Evolutionary conservation across 2,113 vertebrate species (phyloP).

Genomic region (Oreotrochilus melanogaster): DNA sequence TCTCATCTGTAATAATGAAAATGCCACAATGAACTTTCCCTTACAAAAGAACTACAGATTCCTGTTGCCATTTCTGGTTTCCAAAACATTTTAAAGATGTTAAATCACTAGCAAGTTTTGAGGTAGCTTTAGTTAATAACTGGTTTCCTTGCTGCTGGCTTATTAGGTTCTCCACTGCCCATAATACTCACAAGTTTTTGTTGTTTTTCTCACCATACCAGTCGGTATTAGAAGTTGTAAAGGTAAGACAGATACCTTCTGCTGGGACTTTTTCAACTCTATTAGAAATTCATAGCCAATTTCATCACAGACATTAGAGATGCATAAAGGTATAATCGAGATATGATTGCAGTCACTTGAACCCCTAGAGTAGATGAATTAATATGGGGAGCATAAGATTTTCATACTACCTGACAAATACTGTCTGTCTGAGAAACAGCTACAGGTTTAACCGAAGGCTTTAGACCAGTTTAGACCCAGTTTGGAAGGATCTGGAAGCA

Average conservation of each 20-base stretch:
- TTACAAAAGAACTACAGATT: not conserved
- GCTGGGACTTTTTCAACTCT: not conserved
- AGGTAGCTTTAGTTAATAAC: not conserved
- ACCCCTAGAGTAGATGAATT: not conserved
- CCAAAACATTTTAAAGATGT: not conserved
- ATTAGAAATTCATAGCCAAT: not conserved
- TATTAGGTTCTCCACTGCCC: not conserved
- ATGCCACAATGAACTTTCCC: not conserved
- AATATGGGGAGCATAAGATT: not conserved
- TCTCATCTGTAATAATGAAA: not conserved
- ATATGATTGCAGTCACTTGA: not conserved
- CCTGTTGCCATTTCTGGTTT: not conserved
- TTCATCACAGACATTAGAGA: not conserved
- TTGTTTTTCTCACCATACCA: not conserved
- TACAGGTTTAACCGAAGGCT: not conserved
- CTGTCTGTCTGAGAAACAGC: not conserved
- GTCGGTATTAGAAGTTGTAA: not conserved
- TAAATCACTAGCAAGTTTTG: not conserved
- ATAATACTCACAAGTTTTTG: not conserved
- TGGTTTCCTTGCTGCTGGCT: not conserved
- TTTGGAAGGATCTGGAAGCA: not conserved
- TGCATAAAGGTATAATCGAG: not conserved
- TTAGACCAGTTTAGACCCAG: not conserved
- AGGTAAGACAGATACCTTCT: not conserved
- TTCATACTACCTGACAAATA: not conserved